Base-by-base conservation (phyloP, 2,888 invertebrate species). In the Tenthredo distinguenda region DNA sequence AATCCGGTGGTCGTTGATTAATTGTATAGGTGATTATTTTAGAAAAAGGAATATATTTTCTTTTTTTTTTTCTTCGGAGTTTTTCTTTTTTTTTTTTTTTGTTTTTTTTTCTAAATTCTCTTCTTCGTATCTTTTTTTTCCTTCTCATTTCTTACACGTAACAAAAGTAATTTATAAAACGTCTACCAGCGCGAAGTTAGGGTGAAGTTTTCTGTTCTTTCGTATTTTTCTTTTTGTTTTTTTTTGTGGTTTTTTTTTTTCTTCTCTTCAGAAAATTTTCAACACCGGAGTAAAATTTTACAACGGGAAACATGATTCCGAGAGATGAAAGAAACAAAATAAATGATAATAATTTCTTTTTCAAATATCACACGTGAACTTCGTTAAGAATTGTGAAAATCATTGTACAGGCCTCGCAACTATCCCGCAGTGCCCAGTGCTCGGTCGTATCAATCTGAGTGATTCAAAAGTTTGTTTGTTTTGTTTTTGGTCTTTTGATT, bases 1-100 rank as follows among this genome's bases (percentile, higher is more conserved):
- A 83, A 81, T 37, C n/a, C 62, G 62, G 58, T 81, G 81, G 81
- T 81, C 62, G 81, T 77, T 77, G 31, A 43, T 74, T 74, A 21
- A 74, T 74, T 74, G 40, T 43, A 40, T 50, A 77, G 55, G 31
- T 77, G 47, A 77, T 55, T 18, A 50, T 77, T 50, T 21, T 62
- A 26, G 62, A 62, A 62, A 26, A 26, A 31, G 5, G 4, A 15
- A 31, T 31, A 47, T 76, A 47, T 31, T 31, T 50, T 47, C 10
- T 47, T 47, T 47, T 47, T 47, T 47, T 47, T 47, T 47, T 47
- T 47, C 47, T 47, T 47, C 12, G 0, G 15, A 55, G 55, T 7
- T 55, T n/a, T 10, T 68, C 31, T 1, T 26, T 34, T 68, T 15
- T 37, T 37, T 18, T 71, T n/a, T 18, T 71, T 34, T 71, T 31